Evolutionary conservation across 2,888 invertebrate genomes (phyloP).

Genomic region (Alviniconcha strummeri): DNA sequence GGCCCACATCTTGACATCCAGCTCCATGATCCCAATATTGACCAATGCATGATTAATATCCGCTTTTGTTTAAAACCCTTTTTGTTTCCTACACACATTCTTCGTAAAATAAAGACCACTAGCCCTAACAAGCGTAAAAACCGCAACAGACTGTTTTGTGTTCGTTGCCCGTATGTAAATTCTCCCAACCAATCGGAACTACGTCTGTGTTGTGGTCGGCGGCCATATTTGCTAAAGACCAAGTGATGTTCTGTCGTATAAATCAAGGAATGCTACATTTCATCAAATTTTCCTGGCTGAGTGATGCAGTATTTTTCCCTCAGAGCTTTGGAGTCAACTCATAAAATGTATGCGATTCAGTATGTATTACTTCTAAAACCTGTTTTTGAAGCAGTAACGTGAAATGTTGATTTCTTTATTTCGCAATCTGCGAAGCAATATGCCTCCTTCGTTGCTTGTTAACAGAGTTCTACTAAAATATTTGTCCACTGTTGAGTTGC

Average conservation of each 20-base stretch:
- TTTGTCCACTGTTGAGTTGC: background rate
- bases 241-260: conserved; percentile 5
- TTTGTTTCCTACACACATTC: no score
- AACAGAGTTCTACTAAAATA: conserved; percentile 4
- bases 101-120: no score
- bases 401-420: conserved; percentile 5
- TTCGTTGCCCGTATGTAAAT: conserved; percentile 42
- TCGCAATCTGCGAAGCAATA: conserved; percentile 21
- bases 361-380: background rate
- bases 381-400: background rate
- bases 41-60: no score
- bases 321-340: conserved; percentile 6
- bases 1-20: no score
- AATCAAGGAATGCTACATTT: conserved; percentile 28
- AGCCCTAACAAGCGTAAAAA: background rate
- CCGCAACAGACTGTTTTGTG: background rate
- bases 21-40: no score
- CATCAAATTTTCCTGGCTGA: conserved; percentile 28
- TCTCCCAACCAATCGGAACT: conserved; percentile 58
- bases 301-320: background rate
- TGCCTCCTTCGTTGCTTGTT: conserved; percentile 17
- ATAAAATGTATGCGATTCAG: conserved; percentile 15
- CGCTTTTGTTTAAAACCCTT: no score
- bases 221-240: conserved; percentile 31
- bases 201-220: conserved; percentile 35